These are phyloP conservation scores for Cygnus olor DNA, from an alignment of 2,797 vertebrate species.

Conservation along the genomic window DNA sequence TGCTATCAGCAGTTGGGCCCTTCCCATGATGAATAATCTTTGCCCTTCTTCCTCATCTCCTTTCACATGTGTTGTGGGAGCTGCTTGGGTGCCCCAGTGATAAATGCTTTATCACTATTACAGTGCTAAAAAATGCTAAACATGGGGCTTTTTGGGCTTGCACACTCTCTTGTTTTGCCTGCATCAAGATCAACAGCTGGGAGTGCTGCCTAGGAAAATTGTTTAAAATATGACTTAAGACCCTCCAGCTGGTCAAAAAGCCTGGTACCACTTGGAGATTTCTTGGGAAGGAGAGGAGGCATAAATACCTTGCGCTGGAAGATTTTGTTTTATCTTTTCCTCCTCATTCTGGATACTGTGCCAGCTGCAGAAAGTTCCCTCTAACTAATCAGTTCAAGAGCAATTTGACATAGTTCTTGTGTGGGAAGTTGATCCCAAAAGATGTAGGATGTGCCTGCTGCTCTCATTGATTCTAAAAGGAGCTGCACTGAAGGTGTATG, in stretches of 20 bases:
- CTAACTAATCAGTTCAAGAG: neutral
- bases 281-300: neutral
- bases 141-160: neutral
- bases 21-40: neutral
- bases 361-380: neutral
- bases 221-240: neutral
- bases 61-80: neutral
- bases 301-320: neutral
- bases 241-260: neutral
- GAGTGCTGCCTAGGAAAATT: neutral
- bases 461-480: neutral
- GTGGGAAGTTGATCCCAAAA: neutral
- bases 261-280: neutral
- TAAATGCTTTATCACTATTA: neutral
- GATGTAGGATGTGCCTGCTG: neutral
- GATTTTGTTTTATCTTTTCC: neutral
- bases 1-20: neutral
- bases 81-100: neutral
- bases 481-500: neutral
- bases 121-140: neutral
- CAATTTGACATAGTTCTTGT: neutral
- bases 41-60: neutral
- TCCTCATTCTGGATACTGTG: neutral
- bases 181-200: neutral
- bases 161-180: constrained; percentile 33